These are phyloP conservation scores for Ephialtes manifestator DNA, from an alignment of 2,888 invertebrate species.

Conservation along the genomic window DNA sequence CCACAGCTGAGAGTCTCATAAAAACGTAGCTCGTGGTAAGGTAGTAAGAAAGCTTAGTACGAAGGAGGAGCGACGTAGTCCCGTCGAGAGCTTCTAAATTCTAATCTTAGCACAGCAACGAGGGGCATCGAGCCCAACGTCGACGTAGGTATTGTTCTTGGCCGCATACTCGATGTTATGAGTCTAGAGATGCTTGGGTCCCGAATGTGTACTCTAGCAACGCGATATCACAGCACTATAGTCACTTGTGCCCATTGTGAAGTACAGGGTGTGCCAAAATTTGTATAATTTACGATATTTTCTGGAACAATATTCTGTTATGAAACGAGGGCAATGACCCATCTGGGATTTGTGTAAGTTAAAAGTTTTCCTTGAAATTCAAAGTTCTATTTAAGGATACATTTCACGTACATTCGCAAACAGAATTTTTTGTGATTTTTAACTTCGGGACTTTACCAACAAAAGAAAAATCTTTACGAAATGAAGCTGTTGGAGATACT, in stretches of 20 bases:
- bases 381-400: background rate
- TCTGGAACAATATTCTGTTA: background rate
- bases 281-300: background rate
- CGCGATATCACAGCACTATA: constrained; percentile 8
- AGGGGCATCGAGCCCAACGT: constrained; percentile 30
- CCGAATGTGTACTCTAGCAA: constrained; percentile 33
- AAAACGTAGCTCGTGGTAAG: constrained; percentile 44
- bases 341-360: background rate
- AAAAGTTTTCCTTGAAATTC: background rate
- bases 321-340: constrained; percentile 1
- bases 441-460: too few relatives aligned
- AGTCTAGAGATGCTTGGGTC: constrained; percentile 19
- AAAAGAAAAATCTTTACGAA: too few relatives aligned
- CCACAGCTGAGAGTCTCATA: constrained; percentile 26
- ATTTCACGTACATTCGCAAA: background rate
- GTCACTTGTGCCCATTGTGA: background rate
- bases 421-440: background rate
- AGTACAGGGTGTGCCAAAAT: background rate
- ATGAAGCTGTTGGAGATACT: too few relatives aligned
- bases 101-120: constrained; percentile 56
- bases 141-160: constrained; percentile 60
- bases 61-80: background rate
- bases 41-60: constrained; percentile 24
- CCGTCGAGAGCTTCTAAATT: constrained; percentile 48
- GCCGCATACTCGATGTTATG: constrained; percentile 46